These are phyloP conservation scores for Rhodinocichla rosea DNA, from an alignment of 2,113 vertebrate species.

Conservation along the genomic window DNA sequence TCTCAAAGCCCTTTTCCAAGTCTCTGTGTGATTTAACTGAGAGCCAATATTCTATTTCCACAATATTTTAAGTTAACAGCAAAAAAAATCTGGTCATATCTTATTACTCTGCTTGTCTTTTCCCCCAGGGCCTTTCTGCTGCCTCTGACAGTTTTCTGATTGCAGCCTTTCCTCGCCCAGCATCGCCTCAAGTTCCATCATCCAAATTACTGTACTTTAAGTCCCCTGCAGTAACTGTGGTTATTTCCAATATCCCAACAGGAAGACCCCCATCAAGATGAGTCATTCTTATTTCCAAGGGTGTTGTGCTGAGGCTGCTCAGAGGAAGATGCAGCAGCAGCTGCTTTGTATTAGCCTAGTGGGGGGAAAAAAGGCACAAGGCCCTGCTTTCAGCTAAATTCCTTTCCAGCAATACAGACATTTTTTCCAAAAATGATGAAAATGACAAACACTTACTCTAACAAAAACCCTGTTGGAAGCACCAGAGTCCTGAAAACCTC, in stretches of 20 bases:
- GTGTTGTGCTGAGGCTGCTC: constrained; percentile 21
- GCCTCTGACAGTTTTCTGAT: constrained; percentile 51
- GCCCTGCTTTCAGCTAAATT: not conserved
- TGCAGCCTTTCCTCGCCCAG: constrained; percentile 10
- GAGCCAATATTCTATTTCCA: constrained; percentile 52
- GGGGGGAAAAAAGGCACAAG: not conserved
- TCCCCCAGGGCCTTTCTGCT: constrained; percentile 34
- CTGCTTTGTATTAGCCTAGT: not conserved
- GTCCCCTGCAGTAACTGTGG: constrained; percentile 58
- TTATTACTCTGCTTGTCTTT: constrained; percentile 52
- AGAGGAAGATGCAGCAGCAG: constrained; percentile 33
- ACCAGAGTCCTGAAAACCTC: not conserved
- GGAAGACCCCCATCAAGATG: constrained; percentile 63
- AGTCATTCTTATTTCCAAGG: constrained; percentile 58
- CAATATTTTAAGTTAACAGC: constrained; percentile 47
- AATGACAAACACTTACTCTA: not conserved
- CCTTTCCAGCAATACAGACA: not conserved
- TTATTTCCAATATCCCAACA: constrained; percentile 62
- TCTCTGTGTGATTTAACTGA: constrained; percentile 30
- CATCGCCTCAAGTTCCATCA: constrained; percentile 47
- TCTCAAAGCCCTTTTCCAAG: constrained; percentile 37
- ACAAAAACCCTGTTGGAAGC: not conserved
- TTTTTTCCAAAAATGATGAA: not conserved
- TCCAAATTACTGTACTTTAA: constrained; percentile 40
- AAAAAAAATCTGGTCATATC: constrained; percentile 55